Evolutionary conservation across 1,140 invertebrate species (phyloP).

Genomic region (Diachasma alloeum): DNA sequence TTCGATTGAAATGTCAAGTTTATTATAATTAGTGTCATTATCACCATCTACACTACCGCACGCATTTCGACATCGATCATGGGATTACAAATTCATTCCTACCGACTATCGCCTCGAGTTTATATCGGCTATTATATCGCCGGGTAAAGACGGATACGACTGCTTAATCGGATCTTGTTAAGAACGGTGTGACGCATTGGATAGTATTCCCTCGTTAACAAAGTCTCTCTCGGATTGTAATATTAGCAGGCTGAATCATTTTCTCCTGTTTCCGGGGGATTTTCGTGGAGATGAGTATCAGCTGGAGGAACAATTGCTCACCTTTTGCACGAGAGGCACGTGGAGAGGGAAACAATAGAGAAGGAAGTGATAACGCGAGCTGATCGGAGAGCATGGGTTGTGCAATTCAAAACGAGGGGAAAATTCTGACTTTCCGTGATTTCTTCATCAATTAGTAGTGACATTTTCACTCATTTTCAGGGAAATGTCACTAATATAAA

Average conservation of each 20-base stretch:
- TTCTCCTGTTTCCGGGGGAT: background rate
- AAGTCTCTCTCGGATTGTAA: background rate
- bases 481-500: too few species aligned
- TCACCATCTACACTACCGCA: background rate
- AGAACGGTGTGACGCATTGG: background rate
- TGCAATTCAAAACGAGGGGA: too few species aligned
- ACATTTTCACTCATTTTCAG: too few species aligned
- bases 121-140: background rate
- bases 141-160: background rate
- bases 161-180: background rate
- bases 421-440: too few species aligned
- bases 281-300: background rate
- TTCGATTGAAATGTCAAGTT: background rate
- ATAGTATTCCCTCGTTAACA: background rate
- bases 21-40: background rate
- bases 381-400: too few species aligned
- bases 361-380: too few species aligned
- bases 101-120: background rate
- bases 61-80: background rate
- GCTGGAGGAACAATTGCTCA: background rate
- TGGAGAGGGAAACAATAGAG: too few species aligned
- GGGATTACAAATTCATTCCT: background rate
- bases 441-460: too few species aligned
- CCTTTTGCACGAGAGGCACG: background rate
- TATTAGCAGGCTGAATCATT: background rate